These are phyloP conservation scores for Catharus bicknelli DNA, from an alignment of 2,113 vertebrate genomes.

Conservation along the genomic window DNA sequence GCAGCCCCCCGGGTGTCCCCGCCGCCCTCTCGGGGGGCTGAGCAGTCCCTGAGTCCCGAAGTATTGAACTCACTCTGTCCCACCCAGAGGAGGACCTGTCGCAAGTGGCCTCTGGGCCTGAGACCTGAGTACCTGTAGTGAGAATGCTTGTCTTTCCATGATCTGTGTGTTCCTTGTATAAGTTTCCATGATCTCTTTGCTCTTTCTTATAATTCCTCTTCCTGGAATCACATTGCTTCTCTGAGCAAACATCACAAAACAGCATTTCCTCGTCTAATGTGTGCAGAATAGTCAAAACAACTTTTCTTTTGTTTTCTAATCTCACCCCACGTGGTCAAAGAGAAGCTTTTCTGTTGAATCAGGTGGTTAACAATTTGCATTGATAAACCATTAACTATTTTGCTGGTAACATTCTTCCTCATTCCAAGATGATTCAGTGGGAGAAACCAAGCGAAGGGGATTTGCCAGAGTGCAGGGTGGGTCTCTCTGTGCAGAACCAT, in stretches of 20 bases:
- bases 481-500: accelerated
- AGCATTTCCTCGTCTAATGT: not conserved
- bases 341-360: not conserved
- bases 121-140: no score
- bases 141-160: not conserved
- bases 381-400: not conserved
- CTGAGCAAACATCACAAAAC: not conserved
- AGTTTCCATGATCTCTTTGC: not conserved
- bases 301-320: accelerated
- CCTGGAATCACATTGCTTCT: not conserved
- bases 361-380: not conserved
- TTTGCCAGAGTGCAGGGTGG: not conserved
- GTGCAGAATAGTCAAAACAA: not conserved
- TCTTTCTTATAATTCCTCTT: not conserved
- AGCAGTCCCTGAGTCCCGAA: no score
- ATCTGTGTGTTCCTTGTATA: not conserved
- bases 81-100: accelerated
- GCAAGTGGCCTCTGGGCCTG: no score
- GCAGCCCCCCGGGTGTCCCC: no score
- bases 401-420: not conserved
- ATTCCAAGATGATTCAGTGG: not conserved
- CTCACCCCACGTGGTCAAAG: not conserved
- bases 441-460: not conserved
- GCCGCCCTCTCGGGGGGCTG: not conserved
- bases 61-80: accelerated